Evolutionary conservation across 23 tunicate species (phyloP), one percentile per base, ranked within the genome.

Genomic region (Phallusia fumigata): DNA sequence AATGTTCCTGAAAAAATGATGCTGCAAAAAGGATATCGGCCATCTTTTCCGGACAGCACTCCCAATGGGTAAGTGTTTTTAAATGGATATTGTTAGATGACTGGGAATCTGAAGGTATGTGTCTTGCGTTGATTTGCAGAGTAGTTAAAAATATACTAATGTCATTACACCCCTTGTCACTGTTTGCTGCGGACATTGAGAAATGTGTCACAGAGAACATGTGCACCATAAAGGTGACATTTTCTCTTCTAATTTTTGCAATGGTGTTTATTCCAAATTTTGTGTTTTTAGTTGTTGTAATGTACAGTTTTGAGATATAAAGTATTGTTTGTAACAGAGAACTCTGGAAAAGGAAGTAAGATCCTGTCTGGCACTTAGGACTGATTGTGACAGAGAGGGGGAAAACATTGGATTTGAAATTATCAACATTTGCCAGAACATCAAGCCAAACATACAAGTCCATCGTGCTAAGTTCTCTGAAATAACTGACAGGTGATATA

Each of bases 321-420:
- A 52, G 18, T 52, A 18, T 52, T 18, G n/a, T n/a, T 11, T 53
- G 53, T 51, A 13, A 32, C 79, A 93, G 98, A 93, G 82, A 86
- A 95, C 95, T 0, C 73, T 95, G 52, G 98, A 95, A 83, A 83
- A 77, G 80, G 95, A 95, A 83, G 75, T 92, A 24, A 81, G 91
- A 51, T 64, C 86, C 12, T 86, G 95, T 65, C 84, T 83, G 76
- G 95, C 83, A 16, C 81, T 95, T 1, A 90, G 98, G 98, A 95
- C 98, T 74, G 98, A 95, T 86, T 93, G 98, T 65, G 98, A 95
- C 75, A 74, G 98, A 74, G 98, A 95, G 83, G 98, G 98, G 11
- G 98, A 95, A 86, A 95, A 95, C 69, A 95, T 95, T 74, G 98
- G 98, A 8, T 89, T 30, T 75, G 98, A 95, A 86, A 80, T 95